phyloP scores from a whole-genome alignment of 2,888 invertebrate species.

The Biston stratarius region DNA sequence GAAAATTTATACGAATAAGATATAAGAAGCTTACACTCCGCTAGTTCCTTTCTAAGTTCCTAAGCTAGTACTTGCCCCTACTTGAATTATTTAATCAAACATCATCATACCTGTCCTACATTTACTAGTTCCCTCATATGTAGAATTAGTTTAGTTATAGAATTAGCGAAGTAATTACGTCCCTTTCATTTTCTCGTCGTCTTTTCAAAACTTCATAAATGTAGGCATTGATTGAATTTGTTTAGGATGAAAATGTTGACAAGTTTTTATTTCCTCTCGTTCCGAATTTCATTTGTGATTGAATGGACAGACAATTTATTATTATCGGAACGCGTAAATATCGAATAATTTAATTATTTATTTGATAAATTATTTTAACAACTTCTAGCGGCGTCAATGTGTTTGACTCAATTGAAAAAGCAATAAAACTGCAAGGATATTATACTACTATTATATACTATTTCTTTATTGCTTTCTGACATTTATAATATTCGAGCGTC shows the following conservation, averaged over 20 bases:
- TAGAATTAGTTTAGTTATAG: too few species aligned
- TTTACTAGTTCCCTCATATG: too few species aligned
- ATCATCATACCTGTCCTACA: too few species aligned
- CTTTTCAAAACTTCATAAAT: too few species aligned
- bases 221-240: not conserved
- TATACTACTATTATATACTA: too few species aligned
- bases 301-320: constrained; percentile 19
- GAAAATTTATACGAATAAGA: too few species aligned
- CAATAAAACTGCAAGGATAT: constrained; percentile 14
- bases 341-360: constrained; percentile 34
- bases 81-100: too few species aligned
- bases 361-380: constrained; percentile 3
- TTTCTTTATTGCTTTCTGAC: constrained; percentile 8
- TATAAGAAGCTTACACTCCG: too few species aligned
- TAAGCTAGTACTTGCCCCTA: too few species aligned
- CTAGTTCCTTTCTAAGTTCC: too few species aligned
- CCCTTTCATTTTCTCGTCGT: too few species aligned
- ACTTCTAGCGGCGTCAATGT: constrained; percentile 14
- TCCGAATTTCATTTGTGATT: constrained; percentile 21
- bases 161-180: too few species aligned
- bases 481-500: not conserved
- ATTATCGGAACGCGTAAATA: constrained; percentile 21
- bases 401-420: constrained; percentile 14
- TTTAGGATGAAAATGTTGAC: constrained; percentile 4
- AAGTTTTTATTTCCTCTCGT: constrained; percentile 5